Conservation (phyloP, 2,797 vertebrate genomes). For the Yasuhikotakia modesta region DNA sequence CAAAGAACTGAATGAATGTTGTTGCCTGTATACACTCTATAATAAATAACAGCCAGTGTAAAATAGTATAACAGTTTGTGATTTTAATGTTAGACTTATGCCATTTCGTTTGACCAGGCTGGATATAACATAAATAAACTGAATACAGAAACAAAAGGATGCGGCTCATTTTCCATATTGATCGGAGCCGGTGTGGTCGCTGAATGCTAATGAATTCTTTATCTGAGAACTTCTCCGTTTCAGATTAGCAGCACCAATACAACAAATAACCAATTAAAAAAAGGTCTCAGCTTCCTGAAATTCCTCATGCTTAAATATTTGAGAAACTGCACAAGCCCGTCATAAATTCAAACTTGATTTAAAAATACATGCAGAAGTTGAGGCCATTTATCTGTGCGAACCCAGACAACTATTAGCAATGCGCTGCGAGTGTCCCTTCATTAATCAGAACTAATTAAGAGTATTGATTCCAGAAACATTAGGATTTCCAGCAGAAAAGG, state of each 20-base stretch:
- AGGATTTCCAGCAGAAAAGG: conserved; percentile 75
- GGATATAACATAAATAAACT: conserved; percentile 9
- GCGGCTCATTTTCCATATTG: conserved; percentile 42
- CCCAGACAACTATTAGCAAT: conserved; percentile 74
- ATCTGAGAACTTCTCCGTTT: conserved; percentile 24
- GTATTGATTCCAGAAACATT: conserved; percentile 82
- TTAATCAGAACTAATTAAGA: conserved; percentile 93
- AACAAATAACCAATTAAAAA: conserved; percentile 46
- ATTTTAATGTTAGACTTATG: conserved; percentile 19
- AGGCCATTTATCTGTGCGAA: conserved; percentile 70
- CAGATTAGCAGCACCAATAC: conserved; percentile 23
- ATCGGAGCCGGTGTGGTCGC: conserved; percentile 3
- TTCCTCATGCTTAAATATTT: conserved; percentile 52
- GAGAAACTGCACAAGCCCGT: conserved; percentile 34
- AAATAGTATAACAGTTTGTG: conserved; percentile 14
- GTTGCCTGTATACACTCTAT: too few relatives aligned
- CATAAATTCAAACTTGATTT: conserved; percentile 47
- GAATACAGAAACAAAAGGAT: conserved; percentile 37
- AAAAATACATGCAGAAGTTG: conserved; percentile 49
- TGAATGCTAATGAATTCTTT: conserved; percentile 43
- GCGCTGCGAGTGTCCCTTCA: conserved; percentile 77
- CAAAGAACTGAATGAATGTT: too few relatives aligned
- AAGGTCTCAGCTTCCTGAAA: conserved; percentile 34
- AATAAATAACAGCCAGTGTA: conserved; percentile 1
- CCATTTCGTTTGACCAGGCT: conserved; percentile 14